These are phyloP conservation scores for Cercopithecus petaurista DNA, from an alignment of 2,797 vertebrate genomes.

Conservation along the genomic window DNA sequence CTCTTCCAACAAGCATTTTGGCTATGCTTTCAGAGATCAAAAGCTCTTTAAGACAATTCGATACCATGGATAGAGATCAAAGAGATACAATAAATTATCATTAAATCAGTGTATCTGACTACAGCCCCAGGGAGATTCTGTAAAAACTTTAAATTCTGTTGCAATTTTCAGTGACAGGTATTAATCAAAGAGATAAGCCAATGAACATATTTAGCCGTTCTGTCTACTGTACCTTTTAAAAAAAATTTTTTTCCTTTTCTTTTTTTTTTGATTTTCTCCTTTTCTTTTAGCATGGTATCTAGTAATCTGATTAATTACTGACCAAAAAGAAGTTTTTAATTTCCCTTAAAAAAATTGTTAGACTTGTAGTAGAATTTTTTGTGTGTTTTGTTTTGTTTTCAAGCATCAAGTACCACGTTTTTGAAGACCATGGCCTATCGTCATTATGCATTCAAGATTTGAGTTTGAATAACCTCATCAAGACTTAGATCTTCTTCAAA, in stretches of 20 bases:
- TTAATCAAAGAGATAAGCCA: slow-evolving; percentile 33
- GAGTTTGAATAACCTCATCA: slow-evolving; percentile 55
- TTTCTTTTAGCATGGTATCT: slow-evolving; percentile 8
- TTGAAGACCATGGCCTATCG: slow-evolving; percentile 57
- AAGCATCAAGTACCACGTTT: slow-evolving; percentile 56
- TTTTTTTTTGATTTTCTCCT: not conserved
- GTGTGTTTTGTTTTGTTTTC: slow-evolving; percentile 67
- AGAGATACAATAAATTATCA: slow-evolving; percentile 5
- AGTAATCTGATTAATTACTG: slow-evolving; percentile 24
- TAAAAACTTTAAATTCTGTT: slow-evolving; percentile 30
- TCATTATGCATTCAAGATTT: slow-evolving; percentile 52
- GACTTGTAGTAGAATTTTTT: slow-evolving; percentile 53
- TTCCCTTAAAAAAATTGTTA: slow-evolving; percentile 6
- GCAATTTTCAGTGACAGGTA: not conserved
- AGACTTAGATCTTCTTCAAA: slow-evolving; percentile 57
- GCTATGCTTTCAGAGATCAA: slow-evolving; percentile 1
- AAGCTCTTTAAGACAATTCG: not conserved
- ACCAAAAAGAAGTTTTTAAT: slow-evolving; percentile 36
- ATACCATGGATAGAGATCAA: not conserved
- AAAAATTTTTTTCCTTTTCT: not conserved
- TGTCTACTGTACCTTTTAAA: not conserved
- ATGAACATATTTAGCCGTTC: not conserved
- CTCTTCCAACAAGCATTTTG: slow-evolving; percentile 33
- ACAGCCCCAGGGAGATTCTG: not conserved
- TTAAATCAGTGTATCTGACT: slow-evolving; percentile 29